Conservation (phyloP, 2,888 invertebrate genomes). For the Ethmia dodecea region DNA sequence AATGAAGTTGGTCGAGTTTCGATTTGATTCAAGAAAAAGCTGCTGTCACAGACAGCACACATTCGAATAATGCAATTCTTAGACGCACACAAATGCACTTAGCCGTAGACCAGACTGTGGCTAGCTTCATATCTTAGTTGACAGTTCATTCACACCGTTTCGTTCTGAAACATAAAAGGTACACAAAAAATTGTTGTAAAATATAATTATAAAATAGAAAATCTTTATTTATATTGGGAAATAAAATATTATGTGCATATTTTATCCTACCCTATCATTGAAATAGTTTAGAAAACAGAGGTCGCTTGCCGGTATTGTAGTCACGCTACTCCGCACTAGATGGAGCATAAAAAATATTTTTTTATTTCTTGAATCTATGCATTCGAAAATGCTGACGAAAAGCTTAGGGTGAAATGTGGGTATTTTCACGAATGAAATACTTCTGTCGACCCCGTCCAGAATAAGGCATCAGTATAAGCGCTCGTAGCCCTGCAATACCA, state of each 20-base stretch:
- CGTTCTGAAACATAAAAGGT: constrained; percentile 26
- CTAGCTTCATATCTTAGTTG: constrained; percentile 65
- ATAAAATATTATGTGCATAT: not conserved
- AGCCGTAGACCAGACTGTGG: constrained; percentile 45
- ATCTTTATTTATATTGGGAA: not conserved
- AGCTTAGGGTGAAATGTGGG: no score
- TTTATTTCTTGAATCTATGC: no score
- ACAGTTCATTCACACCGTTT: constrained; percentile 63
- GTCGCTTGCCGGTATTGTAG: no score
- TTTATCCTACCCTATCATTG: not conserved
- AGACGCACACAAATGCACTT: constrained; percentile 29
- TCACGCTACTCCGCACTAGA: no score
- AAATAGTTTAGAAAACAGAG: no score
- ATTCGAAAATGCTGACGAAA: no score
- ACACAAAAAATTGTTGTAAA: not conserved
- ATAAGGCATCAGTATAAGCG: no score
- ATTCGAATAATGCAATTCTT: constrained; percentile 24
- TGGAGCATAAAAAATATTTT: no score
- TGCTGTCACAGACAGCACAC: constrained; percentile 52
- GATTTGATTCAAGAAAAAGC: no score
- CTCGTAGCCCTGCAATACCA: no score
- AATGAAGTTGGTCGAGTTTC: constrained; percentile 12
- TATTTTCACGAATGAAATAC: no score
- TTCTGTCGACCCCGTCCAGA: no score
- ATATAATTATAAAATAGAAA: not conserved